A percentile compares a stretch with the other conserved stretches of the same genome.
These are phyloP conservation scores for Anisognathus igniventris DNA, from an alignment of 2,797 vertebrate species.

Conservation along the genomic window DNA sequence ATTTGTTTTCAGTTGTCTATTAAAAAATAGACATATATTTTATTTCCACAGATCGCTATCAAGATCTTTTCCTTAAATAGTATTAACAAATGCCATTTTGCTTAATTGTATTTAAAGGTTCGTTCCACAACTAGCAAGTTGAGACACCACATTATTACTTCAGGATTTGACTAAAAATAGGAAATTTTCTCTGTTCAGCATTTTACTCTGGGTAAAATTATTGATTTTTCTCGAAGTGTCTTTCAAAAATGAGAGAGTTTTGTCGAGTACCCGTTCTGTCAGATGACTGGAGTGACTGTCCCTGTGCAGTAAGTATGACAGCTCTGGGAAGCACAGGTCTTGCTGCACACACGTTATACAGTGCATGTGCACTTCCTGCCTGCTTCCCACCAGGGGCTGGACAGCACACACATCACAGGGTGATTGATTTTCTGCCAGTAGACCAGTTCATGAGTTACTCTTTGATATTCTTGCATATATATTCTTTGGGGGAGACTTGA, in stretches of 20 bases:
- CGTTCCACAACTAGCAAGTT: neutral
- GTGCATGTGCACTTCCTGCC: slow-evolving; percentile 21
- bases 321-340: slow-evolving; percentile 15
- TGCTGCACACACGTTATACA: neutral
- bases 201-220: slow-evolving; percentile 3
- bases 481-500: neutral
- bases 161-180: neutral
- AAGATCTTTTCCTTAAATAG: neutral
- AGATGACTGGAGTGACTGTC: neutral
- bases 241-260: neutral
- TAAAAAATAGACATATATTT: neutral
- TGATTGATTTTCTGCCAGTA: slow-evolving; percentile 51
- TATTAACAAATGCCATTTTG: neutral
- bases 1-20: neutral
- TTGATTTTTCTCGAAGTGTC: neutral
- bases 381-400: neutral
- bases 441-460: neutral
- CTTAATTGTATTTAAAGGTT: neutral
- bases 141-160: neutral
- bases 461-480: neutral
- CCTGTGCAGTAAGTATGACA: neutral
- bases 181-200: neutral
- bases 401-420: neutral
- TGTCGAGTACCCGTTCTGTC: neutral
- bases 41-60: neutral